Percentiles rank a stretch among this genome's conserved stretches.
phyloP scores from a whole-genome alignment of 2,888 invertebrate genomes.

The Eremobia ochroleuca region DNA sequence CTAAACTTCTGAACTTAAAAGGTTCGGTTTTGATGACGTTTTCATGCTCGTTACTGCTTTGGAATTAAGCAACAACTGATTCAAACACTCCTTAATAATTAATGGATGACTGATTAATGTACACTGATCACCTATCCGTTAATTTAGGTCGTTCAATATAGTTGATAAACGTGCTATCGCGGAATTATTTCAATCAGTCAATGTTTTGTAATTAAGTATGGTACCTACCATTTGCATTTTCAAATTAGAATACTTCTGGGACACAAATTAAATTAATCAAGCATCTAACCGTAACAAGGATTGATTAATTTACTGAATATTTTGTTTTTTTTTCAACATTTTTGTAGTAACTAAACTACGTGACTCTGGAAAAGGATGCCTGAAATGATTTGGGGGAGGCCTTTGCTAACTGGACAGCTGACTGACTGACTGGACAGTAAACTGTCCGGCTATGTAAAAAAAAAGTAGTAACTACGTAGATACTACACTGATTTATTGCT shows the following conservation, averaged over 20 bases:
- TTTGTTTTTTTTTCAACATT: not conserved
- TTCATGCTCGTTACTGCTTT: conserved; percentile 13
- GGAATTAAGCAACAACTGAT: conserved; percentile 18
- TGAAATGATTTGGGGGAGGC: not conserved
- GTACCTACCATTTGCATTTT: conserved; percentile 12
- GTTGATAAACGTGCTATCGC: conserved; percentile 13
- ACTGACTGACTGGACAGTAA: too few relatives aligned
- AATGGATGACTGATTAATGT: conserved; percentile 42
- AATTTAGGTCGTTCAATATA: conserved; percentile 45
- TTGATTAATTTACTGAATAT: not conserved
- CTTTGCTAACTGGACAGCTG: too few relatives aligned
- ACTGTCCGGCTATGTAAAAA: too few relatives aligned
- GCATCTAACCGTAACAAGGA: not conserved
- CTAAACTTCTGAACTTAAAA: conserved; percentile 24
- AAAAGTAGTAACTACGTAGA: not conserved
- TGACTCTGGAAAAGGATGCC: not conserved
- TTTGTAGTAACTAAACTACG: not conserved
- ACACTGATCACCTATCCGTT: conserved; percentile 35
- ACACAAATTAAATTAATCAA: not conserved
- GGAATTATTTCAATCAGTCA: conserved; percentile 33
- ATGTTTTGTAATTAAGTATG: conserved; percentile 11
- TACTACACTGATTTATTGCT: not conserved
- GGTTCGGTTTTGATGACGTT: conserved; percentile 18
- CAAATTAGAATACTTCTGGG: not conserved
- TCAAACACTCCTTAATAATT: conserved; percentile 48